Evolutionary conservation across 2,888 invertebrate species (phyloP).

Genomic region (Morinoia aosen): DNA sequence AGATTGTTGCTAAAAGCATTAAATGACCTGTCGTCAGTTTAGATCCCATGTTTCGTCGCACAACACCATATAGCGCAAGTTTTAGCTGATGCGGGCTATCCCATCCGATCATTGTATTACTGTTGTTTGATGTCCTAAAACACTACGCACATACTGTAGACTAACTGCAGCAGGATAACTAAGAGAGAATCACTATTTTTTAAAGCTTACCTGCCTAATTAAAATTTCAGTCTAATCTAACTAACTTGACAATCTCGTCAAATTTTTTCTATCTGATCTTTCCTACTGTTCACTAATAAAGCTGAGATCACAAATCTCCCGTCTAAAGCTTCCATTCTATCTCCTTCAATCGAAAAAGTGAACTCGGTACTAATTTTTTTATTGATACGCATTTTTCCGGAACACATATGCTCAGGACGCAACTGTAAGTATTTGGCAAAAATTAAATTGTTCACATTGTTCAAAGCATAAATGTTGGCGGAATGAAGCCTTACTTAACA

Average conservation of each 20-base stretch:
- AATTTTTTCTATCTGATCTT: background rate
- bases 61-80: background rate
- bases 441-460: constrained; percentile 17
- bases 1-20: background rate
- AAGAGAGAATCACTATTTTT: background rate
- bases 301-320: background rate
- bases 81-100: background rate
- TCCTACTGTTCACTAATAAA: background rate
- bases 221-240: constrained; percentile 17
- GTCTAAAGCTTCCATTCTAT: constrained; percentile 17
- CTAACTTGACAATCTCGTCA: background rate
- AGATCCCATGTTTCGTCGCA: background rate
- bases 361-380: background rate
- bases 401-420: constrained; percentile 12
- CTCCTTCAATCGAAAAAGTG: background rate
- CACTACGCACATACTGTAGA: background rate
- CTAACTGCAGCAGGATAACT: background rate
- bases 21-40: background rate
- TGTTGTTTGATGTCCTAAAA: background rate
- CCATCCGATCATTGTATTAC: background rate
- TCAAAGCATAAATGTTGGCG: background rate
- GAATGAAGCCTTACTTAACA: background rate
- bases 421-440: constrained; percentile 17
- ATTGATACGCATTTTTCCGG: constrained; percentile 9
- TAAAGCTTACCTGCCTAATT: background rate